phyloP scores from a whole-genome alignment of 2,113 vertebrate species.

The Platichthys flesus region DNA sequence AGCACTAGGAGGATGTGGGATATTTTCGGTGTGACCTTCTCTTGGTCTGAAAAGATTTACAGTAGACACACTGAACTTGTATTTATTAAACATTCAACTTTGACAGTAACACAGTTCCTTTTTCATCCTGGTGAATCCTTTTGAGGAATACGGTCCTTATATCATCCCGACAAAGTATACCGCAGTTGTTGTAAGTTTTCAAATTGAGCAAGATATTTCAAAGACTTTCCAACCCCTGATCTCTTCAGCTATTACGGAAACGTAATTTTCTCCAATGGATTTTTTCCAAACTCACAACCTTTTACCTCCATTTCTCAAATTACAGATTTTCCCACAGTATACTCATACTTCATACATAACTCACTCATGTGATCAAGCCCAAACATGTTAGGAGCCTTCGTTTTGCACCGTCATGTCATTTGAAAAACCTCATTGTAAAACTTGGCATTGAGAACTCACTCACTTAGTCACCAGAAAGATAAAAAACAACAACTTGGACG shows the following conservation, averaged over 20 bases:
- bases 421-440: conserved; percentile 44
- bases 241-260: neutral
- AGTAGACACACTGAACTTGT: neutral
- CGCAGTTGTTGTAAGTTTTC: no score
- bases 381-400: conserved; percentile 31
- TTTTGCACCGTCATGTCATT: conserved; percentile 13
- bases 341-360: neutral
- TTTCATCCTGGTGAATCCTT: no score
- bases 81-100: no score
- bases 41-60: neutral
- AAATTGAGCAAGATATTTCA: no score
- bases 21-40: neutral
- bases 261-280: neutral
- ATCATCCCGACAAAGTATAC: no score
- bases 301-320: conserved; percentile 7
- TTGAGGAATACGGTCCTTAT: neutral
- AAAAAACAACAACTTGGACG: no score
- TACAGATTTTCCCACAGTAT: conserved; percentile 37
- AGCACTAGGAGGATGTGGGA: neutral
- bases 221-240: no score
- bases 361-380: conserved; percentile 17
- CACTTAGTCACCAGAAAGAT: no score
- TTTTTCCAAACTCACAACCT: neutral
- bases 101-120: no score
- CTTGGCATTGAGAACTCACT: conserved; percentile 29